Conservation (phyloP, 2,113 vertebrate species). For the Stictonetta naevosa region DNA sequence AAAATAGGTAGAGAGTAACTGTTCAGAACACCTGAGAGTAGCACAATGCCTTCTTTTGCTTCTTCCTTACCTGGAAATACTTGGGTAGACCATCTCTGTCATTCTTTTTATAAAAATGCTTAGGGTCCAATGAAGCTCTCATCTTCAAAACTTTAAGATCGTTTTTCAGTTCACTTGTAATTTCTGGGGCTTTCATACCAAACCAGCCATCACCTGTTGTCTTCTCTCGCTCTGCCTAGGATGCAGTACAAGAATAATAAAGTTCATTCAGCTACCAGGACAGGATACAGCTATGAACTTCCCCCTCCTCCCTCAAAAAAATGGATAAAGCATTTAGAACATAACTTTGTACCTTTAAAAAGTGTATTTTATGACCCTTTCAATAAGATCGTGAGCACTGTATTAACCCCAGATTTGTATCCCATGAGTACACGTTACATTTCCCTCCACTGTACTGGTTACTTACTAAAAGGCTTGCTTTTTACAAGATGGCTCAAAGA, state of each 20-base stretch:
- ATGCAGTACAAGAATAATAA: constrained; percentile 34
- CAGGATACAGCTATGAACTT: background rate
- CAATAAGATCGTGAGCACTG: background rate
- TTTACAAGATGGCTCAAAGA: background rate
- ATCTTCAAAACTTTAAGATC: constrained; percentile 92
- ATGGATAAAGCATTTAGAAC: background rate
- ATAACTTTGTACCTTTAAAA: background rate
- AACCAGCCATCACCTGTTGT: constrained; percentile 93
- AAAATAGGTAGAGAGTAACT: background rate
- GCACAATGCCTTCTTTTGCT: background rate
- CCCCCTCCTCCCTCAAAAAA: background rate
- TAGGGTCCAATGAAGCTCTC: constrained; percentile 91
- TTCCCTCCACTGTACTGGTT: background rate
- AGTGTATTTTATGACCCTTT: accelerated
- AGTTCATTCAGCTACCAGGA: background rate
- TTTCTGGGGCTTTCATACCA: constrained; percentile 95
- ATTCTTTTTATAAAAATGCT: constrained; percentile 98
- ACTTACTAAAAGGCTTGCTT: background rate
- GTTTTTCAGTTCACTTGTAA: constrained; percentile 89
- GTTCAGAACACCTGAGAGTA: background rate
- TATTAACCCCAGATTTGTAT: background rate
- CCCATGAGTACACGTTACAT: background rate
- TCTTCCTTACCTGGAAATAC: constrained; percentile 89
- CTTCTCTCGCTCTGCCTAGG: constrained; percentile 87
- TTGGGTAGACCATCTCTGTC: constrained; percentile 94